Conservation (phyloP, 2,797 vertebrate genomes). For the Threskiornis aethiopicus region DNA sequence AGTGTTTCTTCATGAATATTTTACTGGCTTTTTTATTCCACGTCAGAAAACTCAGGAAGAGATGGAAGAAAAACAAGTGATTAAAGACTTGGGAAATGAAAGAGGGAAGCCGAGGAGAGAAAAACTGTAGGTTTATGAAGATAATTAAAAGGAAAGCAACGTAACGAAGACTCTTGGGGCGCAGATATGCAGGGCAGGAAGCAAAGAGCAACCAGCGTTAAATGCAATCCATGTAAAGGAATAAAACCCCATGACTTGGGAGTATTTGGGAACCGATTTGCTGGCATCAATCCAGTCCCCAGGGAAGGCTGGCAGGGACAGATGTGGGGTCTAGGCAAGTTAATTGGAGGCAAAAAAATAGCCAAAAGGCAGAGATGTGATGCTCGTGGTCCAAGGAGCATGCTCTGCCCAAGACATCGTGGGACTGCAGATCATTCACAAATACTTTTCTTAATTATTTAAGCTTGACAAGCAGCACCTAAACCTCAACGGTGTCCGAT, state of each 20-base stretch:
- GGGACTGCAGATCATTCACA: background rate
- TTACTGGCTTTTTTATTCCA: background rate
- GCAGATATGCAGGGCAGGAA: background rate
- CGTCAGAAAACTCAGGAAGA: background rate
- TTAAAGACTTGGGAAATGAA: background rate
- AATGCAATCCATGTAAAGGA: background rate
- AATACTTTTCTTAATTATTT: background rate
- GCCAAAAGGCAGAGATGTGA: background rate
- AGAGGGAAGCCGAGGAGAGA: background rate
- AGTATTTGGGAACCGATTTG: background rate
- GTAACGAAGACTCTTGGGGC: background rate
- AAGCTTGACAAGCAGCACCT: background rate
- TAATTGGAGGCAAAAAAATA: fast-evolving
- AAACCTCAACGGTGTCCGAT: background rate
- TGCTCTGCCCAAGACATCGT: fast-evolving
- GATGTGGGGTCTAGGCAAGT: background rate
- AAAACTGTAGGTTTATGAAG: background rate
- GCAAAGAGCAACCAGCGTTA: fast-evolving
- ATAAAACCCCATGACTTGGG: background rate
- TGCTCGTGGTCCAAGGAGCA: background rate
- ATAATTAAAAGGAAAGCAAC: background rate
- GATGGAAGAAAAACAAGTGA: background rate
- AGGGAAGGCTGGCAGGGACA: background rate
- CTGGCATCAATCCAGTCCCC: background rate
- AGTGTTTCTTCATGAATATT: background rate